Base-by-base conservation (phyloP, 2,888 invertebrate species). In the Acholoe squamosa region DNA sequence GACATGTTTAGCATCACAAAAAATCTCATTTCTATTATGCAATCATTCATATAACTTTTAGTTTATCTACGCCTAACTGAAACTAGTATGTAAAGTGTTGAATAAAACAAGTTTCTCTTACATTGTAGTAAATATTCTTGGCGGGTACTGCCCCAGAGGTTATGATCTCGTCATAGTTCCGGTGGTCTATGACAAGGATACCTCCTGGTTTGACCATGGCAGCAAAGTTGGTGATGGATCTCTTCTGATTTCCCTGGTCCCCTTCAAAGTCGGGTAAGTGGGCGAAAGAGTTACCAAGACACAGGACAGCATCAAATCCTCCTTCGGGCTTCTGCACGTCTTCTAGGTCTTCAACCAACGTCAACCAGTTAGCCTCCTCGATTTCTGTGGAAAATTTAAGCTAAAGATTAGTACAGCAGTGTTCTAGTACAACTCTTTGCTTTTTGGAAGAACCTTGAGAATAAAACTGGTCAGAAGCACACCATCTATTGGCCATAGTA, bases 321-420 rank as follows among this genome's bases (percentile, higher is more conserved):
- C 89, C 92, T n/a, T 84, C 97, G 14, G 93, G 93, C 25, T 71
- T 80, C 7, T 76, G 90, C 12, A 92, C 31, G 19, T 96, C 97
- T 89, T 97, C 96, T 52, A 98, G 97, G 94, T 98, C 98, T 56
- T 97, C 97, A 5, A 97, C 97, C 0, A 98, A 95, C 0, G 97
- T 97, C 93, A 98, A 96, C 98, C 98, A 98, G 95, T 98, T 98
- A 0, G 98, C 98, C 96, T 98, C 98, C 95, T 98, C 98, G 94
- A 98, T 98, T 31, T 97, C 98, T 98, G 61, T n/a, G 19, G 61
- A 12, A n/a, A 14, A 14, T 12, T 12, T 61, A 19, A 61, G 61
- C 10, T 43, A 43, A 43, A 7, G 43, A 43, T 43, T 43, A 43
- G 43, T 43, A 43, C 10, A n/a, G n/a, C n/a, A n/a, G n/a, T n/a